Conservation (phyloP, 2,113 vertebrate genomes). For the Aptenodytes patagonicus region DNA sequence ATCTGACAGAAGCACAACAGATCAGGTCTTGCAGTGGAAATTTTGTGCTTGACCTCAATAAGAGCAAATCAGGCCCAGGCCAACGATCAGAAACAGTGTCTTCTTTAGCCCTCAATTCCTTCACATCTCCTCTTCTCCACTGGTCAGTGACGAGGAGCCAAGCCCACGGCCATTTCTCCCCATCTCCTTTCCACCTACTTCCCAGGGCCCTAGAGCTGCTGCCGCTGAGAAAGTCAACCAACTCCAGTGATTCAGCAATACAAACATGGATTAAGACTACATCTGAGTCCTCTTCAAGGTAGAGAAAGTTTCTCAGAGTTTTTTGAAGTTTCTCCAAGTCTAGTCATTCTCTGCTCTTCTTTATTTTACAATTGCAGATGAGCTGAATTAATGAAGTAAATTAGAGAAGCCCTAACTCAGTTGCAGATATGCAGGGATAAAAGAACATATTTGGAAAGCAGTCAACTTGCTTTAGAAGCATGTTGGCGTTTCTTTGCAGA, state of each 20-base stretch:
- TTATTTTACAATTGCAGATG: slow-evolving; percentile 6
- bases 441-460: background rate
- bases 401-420: background rate
- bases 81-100: background rate
- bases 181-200: background rate
- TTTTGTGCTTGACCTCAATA: background rate
- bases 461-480: background rate
- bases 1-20: background rate
- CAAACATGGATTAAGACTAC: background rate
- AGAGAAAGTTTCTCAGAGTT: background rate
- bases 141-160: background rate
- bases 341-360: background rate
- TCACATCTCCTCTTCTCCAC: background rate
- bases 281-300: background rate
- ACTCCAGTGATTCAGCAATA: background rate
- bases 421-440: background rate
- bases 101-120: background rate
- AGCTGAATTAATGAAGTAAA: slow-evolving; percentile 11
- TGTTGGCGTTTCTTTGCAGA: background rate
- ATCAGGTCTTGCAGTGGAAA: background rate
- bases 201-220: background rate
- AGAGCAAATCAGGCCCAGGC: background rate
- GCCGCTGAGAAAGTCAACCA: background rate
- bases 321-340: background rate
- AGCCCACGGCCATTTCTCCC: background rate